These are phyloP conservation scores for Laticauda colubrina DNA, from an alignment of 2,113 vertebrate genomes.

Conservation along the genomic window DNA sequence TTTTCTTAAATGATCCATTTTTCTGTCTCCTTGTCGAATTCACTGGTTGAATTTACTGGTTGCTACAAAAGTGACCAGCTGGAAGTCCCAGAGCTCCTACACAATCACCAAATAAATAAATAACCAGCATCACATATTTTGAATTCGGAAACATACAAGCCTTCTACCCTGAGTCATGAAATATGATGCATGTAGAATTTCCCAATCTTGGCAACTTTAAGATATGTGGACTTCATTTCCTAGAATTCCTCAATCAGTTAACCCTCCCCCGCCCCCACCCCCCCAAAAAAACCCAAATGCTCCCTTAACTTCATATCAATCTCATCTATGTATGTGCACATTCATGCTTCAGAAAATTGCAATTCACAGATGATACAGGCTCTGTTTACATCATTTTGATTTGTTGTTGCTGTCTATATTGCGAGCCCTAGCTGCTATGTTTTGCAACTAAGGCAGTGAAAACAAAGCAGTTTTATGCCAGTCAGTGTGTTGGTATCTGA, in stretches of 20 bases:
- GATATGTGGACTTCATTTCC: not conserved
- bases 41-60: not conserved
- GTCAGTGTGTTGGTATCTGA: not conserved
- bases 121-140: not conserved
- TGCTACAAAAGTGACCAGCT: not conserved
- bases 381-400: not conserved
- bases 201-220: not conserved
- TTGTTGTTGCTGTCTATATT: not conserved
- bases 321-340: not conserved
- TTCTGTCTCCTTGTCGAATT: not conserved
- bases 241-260: not conserved
- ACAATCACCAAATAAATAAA: not conserved
- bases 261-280: not conserved
- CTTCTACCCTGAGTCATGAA: not conserved
- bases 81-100: not conserved
- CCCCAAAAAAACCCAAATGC: not conserved
- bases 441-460: not conserved
- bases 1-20: not conserved
- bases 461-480: not conserved
- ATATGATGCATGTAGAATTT: not conserved
- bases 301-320: not conserved
- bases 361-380: not conserved
- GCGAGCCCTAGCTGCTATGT: not conserved
- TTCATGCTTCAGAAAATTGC: not conserved
- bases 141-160: not conserved